These are phyloP conservation scores for Caerostris darwini DNA, from an alignment of 1,140 invertebrate genomes.

Conservation along the genomic window DNA sequence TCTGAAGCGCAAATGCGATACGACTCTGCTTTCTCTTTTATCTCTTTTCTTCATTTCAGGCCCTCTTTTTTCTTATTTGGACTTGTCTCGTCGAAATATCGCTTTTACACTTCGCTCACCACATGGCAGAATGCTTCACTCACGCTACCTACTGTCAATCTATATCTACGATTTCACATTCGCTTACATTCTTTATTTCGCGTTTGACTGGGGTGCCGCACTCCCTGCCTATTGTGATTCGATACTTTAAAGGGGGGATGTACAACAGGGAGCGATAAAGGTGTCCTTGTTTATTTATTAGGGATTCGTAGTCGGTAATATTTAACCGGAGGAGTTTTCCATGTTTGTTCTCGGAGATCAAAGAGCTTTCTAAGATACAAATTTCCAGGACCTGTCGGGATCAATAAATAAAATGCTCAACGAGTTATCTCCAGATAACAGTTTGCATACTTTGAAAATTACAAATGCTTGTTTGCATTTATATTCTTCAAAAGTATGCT, in stretches of 20 bases:
- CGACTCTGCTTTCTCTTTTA: constrained; percentile 41
- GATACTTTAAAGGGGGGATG: constrained; percentile 52
- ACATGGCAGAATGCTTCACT: constrained; percentile 45
- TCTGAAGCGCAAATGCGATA: constrained; percentile 73
- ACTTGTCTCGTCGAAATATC: constrained; percentile 70
- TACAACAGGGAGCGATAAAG: constrained; percentile 12
- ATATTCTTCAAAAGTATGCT: too few relatives aligned
- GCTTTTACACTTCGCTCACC: constrained; percentile 70
- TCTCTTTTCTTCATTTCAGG: constrained; percentile 14
- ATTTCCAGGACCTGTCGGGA: background rate
- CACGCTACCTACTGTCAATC: constrained; percentile 66
- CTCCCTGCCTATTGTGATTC: constrained; percentile 30
- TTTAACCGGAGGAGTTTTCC: constrained; percentile 19
- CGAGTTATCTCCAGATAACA: background rate
- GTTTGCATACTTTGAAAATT: background rate
- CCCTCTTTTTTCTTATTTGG: constrained; percentile 30
- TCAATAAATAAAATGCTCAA: constrained; percentile 17
- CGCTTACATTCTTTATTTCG: constrained; percentile 74
- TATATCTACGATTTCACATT: constrained; percentile 77
- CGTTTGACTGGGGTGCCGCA: constrained; percentile 29
- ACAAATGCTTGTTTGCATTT: background rate
- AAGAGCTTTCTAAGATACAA: constrained; percentile 17
- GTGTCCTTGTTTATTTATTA: constrained; percentile 61
- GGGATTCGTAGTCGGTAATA: background rate
- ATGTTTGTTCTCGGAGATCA: background rate